Evolutionary conservation across 2,797 vertebrate species (phyloP), one percentile per base, ranked within the genome.

Genomic region (Ataeniobius toweri): DNA sequence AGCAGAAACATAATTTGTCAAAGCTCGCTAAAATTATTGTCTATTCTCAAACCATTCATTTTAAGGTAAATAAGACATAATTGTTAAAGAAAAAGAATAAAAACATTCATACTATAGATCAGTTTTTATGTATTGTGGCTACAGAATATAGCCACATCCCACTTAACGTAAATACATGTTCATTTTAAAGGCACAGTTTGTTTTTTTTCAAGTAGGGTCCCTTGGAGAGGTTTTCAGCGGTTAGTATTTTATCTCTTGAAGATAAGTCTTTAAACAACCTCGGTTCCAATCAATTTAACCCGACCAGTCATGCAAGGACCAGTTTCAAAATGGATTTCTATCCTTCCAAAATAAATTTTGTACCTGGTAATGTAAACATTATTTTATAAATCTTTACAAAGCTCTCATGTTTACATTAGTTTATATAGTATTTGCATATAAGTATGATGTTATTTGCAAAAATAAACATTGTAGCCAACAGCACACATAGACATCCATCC

Each of bases 21-120:
- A 0, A 44, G 58, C 36, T 72, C 67, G 78, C 22, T 36, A 69
- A 70, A 81, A 75, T 46, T 22, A 9, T 51, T 79, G 79, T 65
- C 51, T 68, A 6, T 76, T 81, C 55, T 72, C 56, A 76, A 75
- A 67, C 12, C 9, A 58, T 22, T 41, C 14, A 76, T 31, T 14
- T 74, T 53, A n/a, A 22, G 48, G 56, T 39, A 63, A 31, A 44
- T 48, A 67, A n/a, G 41, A 36, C 41, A 73, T 24, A 36, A 53
- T 31, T 20, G 3, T 12, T 71, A 10, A 74, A 68, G 56, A 74
- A 81, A 76, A 6, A 55, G 22, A 55, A 10, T 26, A 26, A 71
- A 63, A 58, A 31, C 50, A 31, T 16, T 70, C 24, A 70, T 5
- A 50, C 18, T 18, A 51, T 31, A 41, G 31, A 31, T 20, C 12